Evolutionary conservation across 2,797 vertebrate genomes (phyloP).

Genomic region (Eremophila alpestris): DNA sequence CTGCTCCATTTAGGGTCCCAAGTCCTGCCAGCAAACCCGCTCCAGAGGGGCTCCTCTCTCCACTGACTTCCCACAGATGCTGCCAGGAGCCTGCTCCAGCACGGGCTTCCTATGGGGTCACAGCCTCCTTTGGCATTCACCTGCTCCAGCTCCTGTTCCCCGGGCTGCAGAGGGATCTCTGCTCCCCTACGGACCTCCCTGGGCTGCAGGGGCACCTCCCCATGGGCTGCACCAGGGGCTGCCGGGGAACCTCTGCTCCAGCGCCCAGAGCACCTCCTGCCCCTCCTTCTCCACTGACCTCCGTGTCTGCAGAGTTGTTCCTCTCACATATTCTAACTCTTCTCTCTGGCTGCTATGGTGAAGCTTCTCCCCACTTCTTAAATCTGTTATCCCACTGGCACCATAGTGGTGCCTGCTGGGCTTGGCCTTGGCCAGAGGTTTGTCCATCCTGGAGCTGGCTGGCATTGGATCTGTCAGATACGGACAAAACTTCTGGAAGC

Average conservation of each 20-base stretch:
- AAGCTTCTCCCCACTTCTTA: neutral
- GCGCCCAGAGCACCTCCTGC: rapidly evolving
- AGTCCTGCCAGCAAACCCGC: neutral
- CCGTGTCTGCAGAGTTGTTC: neutral
- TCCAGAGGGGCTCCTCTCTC: neutral
- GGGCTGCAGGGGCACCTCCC: neutral
- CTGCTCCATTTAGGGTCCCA: neutral
- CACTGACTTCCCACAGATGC: neutral
- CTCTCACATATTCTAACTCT: neutral
- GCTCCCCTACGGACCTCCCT: neutral
- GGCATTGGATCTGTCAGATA: neutral
- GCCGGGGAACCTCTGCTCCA: neutral
- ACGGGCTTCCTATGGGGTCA: neutral
- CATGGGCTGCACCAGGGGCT: neutral
- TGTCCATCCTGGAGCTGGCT: neutral
- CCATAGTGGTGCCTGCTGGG: neutral
- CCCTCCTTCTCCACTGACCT: neutral
- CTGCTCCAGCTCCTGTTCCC: neutral
- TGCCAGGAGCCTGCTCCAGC: neutral
- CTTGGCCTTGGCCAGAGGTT: neutral
- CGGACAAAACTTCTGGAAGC: neutral
- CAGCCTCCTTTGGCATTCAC: neutral
- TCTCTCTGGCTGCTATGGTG: neutral
- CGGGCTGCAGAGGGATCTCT: neutral
- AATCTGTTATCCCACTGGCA: neutral